Base-by-base conservation (phyloP, 2,888 invertebrate genomes). In the Leucophenga montana region DNA sequence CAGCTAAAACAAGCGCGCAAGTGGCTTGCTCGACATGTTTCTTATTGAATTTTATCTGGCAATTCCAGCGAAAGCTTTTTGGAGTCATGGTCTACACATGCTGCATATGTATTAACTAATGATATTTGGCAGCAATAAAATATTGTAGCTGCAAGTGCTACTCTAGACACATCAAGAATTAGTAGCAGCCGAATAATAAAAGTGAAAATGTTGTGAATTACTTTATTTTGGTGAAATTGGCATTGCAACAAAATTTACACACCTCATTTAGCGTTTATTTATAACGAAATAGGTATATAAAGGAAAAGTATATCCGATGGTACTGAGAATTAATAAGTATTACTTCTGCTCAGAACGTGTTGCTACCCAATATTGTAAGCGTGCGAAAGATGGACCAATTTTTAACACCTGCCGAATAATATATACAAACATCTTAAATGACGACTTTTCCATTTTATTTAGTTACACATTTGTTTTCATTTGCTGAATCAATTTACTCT, bases 261-360 rank as follows among this genome's bases (percentile, higher is more conserved):
- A 68, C 68, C 68, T 71, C 62, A 76, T 75, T 74, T 70, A 76
- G 69, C 74, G 71, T 71, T 76, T 77, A 77, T 76, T 77, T 72
- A 75, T 57, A 57, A 57, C 13, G 27, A 5, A 3, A 8, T 48
- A 16, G n/a, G 1, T 54, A 18, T 22, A 56, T 11, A 4, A 56
- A 20, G 56, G 4, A 22, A 18, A 20, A 18, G 8, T 56, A 18
- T 56, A 20, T 18, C 4, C 2, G 27, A 27, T 27, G 27, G 27
- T 3, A 27, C 2, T 27, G 27, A 27, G 27, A 39, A 39, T 39
- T 39, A 39, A 11, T 39, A 11, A 39, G 39, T 1, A 5, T 39
- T 39, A 39, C 50, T 11, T 50, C n/a, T 50, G n/a, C 16, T 5
- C n/a, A 1, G 4, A 18, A 13, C 16, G 13, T 16, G 62, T 64